Conservation (phyloP, 2,888 invertebrate species). For the Idaea aversata region DNA sequence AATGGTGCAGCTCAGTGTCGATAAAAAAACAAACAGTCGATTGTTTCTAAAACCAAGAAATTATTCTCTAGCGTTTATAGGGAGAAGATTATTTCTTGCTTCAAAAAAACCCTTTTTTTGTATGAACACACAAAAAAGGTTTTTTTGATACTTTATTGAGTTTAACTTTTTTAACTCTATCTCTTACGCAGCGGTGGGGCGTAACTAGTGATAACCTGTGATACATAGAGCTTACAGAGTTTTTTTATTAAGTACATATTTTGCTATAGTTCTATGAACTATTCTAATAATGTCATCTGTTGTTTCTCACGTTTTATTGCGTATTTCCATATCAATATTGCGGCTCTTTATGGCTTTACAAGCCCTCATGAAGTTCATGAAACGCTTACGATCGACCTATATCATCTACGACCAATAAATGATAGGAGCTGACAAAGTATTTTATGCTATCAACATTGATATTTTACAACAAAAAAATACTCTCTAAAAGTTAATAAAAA, state of each 20-base stretch:
- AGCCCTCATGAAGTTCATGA: conserved; percentile 10
- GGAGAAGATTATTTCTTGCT: no score
- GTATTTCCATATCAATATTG: conserved; percentile 28
- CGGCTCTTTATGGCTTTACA: conserved; percentile 44
- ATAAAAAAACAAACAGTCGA: not conserved
- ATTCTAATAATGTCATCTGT: conserved; percentile 12
- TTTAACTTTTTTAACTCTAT: not conserved
- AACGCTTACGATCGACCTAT: conserved; percentile 14
- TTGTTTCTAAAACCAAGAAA: no score
- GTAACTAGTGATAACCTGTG: no score
- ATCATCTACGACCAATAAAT: not conserved
- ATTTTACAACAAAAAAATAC: no score
- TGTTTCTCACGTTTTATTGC: conserved; percentile 34
- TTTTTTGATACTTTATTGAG: not conserved
- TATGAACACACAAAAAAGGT: no score
- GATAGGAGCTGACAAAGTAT: not conserved
- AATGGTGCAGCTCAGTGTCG: not conserved
- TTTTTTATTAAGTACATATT: not conserved
- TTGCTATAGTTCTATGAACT: not conserved
- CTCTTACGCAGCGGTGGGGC: not conserved
- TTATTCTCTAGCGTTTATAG: no score
- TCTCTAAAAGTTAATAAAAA: no score
- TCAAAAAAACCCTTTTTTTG: no score
- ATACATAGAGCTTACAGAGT: not conserved
- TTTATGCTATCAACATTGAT: not conserved